phyloP scores from a whole-genome alignment of 2,113 vertebrate genomes.

The Centropus bengalensis region DNA sequence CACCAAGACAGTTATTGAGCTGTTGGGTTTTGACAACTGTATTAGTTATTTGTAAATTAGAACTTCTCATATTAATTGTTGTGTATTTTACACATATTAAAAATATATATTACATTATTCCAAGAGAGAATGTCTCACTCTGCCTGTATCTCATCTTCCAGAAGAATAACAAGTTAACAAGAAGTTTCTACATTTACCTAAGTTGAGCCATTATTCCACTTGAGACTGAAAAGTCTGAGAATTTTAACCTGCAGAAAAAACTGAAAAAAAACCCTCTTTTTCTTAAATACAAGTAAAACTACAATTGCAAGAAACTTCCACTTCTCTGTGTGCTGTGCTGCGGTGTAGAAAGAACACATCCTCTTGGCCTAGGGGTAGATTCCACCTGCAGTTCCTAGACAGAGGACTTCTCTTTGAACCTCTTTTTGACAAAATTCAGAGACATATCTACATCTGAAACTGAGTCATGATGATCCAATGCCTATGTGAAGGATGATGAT shows the following conservation, averaged over 20 bases:
- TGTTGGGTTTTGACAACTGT: neutral
- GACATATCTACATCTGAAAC: neutral
- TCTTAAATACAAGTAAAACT: neutral
- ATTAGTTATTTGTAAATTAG: neutral
- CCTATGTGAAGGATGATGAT: neutral
- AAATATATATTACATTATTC: neutral
- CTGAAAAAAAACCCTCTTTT: neutral
- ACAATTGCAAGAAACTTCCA: neutral
- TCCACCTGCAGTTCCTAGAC: neutral
- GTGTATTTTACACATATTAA: neutral
- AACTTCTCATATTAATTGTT: neutral
- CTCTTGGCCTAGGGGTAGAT: neutral
- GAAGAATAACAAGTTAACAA: neutral
- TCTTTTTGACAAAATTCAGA: neutral
- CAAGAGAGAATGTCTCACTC: fast-evolving
- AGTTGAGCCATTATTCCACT: neutral
- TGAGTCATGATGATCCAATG: neutral
- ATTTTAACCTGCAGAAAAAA: neutral
- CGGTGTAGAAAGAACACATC: neutral
- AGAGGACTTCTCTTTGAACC: neutral
- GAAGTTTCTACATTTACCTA: neutral
- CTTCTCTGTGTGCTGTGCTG: neutral
- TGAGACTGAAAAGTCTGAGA: neutral
- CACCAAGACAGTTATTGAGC: neutral
- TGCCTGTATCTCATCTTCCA: neutral